phyloP scores from a whole-genome alignment of 2,888 invertebrate species.

The Exocentrus adspersus region DNA sequence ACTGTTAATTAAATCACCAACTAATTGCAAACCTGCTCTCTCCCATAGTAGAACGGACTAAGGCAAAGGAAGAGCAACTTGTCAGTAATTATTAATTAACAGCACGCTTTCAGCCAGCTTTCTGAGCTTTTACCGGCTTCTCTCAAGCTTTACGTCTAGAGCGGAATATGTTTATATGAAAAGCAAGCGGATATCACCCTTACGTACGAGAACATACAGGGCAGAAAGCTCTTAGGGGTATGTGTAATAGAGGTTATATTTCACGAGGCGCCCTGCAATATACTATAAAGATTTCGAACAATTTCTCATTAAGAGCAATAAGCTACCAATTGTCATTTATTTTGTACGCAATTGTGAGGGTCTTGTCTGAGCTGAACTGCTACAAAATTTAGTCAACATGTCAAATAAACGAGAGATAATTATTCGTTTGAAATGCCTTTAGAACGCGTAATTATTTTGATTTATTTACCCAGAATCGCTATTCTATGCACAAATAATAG shows the following conservation, averaged over 20 bases:
- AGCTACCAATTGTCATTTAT: constrained; percentile 64
- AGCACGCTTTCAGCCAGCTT: constrained; percentile 66
- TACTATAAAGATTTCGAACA: constrained; percentile 63
- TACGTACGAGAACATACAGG: constrained; percentile 29
- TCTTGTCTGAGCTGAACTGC: constrained; percentile 55
- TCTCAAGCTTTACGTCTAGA: constrained; percentile 60
- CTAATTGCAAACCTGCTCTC: constrained; percentile 56
- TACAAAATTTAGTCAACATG: constrained; percentile 57
- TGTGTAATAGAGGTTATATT: constrained; percentile 49
- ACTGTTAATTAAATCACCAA: constrained; percentile 60
- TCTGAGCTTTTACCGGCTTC: constrained; percentile 66
- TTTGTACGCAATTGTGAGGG: constrained; percentile 61
- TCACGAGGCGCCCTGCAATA: constrained; percentile 43
- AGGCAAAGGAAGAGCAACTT: constrained; percentile 65
- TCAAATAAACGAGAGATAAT: constrained; percentile 60
- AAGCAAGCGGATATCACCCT: constrained; percentile 45
- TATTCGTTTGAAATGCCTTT: constrained; percentile 47
- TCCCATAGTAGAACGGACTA: constrained; percentile 57
- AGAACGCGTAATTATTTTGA: constrained; percentile 46
- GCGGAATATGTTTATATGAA: constrained; percentile 62
- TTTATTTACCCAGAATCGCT: constrained; percentile 40
- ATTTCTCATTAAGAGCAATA: constrained; percentile 63
- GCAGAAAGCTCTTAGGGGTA: constrained; percentile 37
- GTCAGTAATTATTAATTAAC: constrained; percentile 68
- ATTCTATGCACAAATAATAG: constrained; percentile 16